Evolutionary conservation across 1,140 invertebrate species (phyloP), one percentile per base, ranked within the genome.

Genomic region (Philopotamus ludificatus): DNA sequence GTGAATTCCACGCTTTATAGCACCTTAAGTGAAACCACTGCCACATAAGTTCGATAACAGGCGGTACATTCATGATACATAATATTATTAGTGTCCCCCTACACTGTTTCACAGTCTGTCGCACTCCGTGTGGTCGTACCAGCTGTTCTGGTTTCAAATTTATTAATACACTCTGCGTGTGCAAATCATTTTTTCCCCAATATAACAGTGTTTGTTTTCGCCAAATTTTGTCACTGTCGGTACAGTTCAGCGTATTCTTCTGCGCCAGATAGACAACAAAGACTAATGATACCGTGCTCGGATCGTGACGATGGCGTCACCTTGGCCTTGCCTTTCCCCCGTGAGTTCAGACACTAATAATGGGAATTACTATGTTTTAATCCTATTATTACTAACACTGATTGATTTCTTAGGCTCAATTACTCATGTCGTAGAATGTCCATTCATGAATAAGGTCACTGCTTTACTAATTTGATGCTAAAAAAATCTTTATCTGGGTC

Each of bases 311-410:
- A 65, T 65, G 63, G 63, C 67, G 67, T 68, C 67, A 68, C 67
- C 63, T 68, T 65, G 67, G 67, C 67, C 67, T 68, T 68, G 67
- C 67, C 67, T 65, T 65, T 68, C 63, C 53, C 63, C 26, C 55
- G 65, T 68, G 67, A 68, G 67, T 68, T 65, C 63, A 68, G 63
- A 8, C 47, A 22, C 54, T 58, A 58, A 58, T 58, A 58, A 58
- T 58, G 34, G 39, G 54, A 58, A 55, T 23, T 51, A 16, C n/a
- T 28, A n/a, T 49, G 45, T 68, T 68, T 61, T 64, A 64, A 63
- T 65, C 62, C 57, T 64, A 68, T 68, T 68, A 61, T 53, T 68
- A 55, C 66, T 58, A 2, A 23, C 21, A n/a, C 34, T 58, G 54
- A 58, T 58, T 58, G 54, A 44, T 58, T 44, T 58, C 54, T 58